Evolutionary conservation across 2,113 vertebrate species (phyloP).

Genomic region (Platichthys flesus): DNA sequence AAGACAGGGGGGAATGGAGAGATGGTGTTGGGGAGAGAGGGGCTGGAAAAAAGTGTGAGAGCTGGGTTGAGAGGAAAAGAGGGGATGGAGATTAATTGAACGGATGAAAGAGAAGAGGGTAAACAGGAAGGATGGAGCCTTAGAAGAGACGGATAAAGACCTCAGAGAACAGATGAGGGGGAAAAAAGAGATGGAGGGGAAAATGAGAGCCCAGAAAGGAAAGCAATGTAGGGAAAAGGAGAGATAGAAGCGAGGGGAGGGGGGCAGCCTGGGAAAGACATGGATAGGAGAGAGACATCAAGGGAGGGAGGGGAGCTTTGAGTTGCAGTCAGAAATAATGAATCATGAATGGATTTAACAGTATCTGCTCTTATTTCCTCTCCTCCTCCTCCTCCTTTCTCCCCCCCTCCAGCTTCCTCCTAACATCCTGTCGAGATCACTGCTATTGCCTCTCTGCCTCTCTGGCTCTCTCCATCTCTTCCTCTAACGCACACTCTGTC

Average conservation of each 20-base stretch:
- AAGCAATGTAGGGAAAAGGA: constrained; percentile 37
- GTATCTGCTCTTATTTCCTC: constrained; percentile 78
- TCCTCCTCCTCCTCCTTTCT: constrained; percentile 21
- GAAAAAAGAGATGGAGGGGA: constrained; percentile 40
- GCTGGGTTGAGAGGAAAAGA: constrained; percentile 35
- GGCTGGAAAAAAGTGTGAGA: background rate
- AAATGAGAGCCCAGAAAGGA: constrained; percentile 61
- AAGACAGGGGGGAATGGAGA: background rate
- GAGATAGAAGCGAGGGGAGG: constrained; percentile 2
- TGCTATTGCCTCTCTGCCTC: constrained; percentile 47
- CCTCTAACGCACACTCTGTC: constrained; percentile 46
- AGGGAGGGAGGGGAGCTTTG: constrained; percentile 63
- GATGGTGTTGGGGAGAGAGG: background rate
- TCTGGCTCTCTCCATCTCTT: constrained; percentile 26
- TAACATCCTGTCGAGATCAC: constrained; percentile 72
- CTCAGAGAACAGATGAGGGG: constrained; percentile 58
- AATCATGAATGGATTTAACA: constrained; percentile 83
- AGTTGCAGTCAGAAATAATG: constrained; percentile 76
- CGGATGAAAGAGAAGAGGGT: constrained; percentile 71
- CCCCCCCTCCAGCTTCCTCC: constrained; percentile 59
- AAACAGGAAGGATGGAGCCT: constrained; percentile 75
- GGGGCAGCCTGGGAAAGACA: constrained; percentile 20
- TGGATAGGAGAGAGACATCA: constrained; percentile 49
- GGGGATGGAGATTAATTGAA: constrained; percentile 66
- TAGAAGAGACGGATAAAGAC: constrained; percentile 71